A percentile compares a stretch with the other conserved stretches of the same genome.
These are phyloP conservation scores for Rapana venosa DNA, from an alignment of 2,888 invertebrate species.

Conservation along the genomic window DNA sequence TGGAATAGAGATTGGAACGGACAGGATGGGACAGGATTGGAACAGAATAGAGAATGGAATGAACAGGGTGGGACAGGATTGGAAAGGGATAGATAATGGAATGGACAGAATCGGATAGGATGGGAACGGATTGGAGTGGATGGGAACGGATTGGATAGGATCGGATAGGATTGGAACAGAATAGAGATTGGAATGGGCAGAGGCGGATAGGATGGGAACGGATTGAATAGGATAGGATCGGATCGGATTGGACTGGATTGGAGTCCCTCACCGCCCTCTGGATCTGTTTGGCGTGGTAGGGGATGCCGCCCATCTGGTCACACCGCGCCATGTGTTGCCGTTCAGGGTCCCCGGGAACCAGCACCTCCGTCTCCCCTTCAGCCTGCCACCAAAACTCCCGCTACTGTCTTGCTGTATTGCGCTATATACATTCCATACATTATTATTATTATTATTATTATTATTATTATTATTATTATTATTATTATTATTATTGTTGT, in stretches of 20 bases:
- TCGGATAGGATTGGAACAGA: background rate
- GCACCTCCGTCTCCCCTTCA: slow-evolving; percentile 82
- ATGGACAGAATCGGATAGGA: no score
- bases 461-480: no score
- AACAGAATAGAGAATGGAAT: no score
- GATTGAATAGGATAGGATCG: background rate
- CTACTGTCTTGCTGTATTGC: no score
- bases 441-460: no score
- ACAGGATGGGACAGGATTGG: no score
- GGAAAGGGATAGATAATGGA: no score
- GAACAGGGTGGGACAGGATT: no score
- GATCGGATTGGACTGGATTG: background rate
- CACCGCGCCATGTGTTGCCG: slow-evolving; percentile 84
- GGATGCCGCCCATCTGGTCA: slow-evolving; percentile 86
- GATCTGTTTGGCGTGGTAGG: slow-evolving; percentile 88
- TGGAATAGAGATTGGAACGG: no score
- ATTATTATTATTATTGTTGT: no score
- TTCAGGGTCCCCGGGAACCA: slow-evolving; percentile 93
- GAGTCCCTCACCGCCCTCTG: slow-evolving; percentile 81
- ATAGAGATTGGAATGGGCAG: background rate
- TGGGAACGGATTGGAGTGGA: background rate
- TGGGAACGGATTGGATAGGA: background rate
- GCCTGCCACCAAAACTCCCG: slow-evolving; percentile 52
- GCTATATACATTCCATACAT: no score
- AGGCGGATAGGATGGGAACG: background rate